phyloP scores from a whole-genome alignment of 2,888 invertebrate species.

The Arenicola marina region DNA sequence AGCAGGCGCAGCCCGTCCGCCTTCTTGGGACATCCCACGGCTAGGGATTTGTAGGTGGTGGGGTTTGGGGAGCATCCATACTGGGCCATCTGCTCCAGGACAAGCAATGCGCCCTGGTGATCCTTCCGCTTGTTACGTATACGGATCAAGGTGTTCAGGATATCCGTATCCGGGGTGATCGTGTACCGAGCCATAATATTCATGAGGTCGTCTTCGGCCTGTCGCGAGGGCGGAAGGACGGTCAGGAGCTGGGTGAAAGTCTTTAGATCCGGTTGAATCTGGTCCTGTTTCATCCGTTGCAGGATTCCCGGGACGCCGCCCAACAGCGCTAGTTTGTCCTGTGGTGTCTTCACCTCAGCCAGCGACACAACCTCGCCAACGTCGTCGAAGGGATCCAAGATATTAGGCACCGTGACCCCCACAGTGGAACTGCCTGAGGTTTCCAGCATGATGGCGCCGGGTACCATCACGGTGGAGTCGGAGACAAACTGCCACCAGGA shows the following conservation, averaged over 20 bases:
- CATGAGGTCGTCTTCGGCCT: slow-evolving; percentile 74
- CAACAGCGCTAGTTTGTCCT: slow-evolving; percentile 65
- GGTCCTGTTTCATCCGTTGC: slow-evolving; percentile 72
- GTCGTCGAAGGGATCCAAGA: slow-evolving; percentile 31
- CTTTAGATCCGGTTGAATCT: slow-evolving; percentile 76
- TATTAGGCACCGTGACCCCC: slow-evolving; percentile 25
- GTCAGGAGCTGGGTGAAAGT: slow-evolving; percentile 79
- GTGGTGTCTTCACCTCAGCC: slow-evolving; percentile 5
- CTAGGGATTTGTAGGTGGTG: too few relatives aligned
- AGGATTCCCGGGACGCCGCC: slow-evolving; percentile 82
- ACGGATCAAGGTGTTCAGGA: slow-evolving; percentile 85
- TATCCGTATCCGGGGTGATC: slow-evolving; percentile 75
- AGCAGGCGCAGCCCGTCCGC: too few relatives aligned
- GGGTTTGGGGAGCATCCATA: too few relatives aligned
- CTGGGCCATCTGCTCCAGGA: too few relatives aligned
- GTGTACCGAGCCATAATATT: slow-evolving; percentile 63
- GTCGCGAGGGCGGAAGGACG: slow-evolving; percentile 70
- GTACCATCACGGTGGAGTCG: background rate
- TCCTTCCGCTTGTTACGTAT: slow-evolving; percentile 71
- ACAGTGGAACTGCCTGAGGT: background rate
- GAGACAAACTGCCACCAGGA: slow-evolving; percentile 4
- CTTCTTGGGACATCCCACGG: too few relatives aligned
- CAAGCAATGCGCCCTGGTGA: too few relatives aligned
- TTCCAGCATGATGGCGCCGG: background rate
- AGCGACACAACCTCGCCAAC: background rate